Evolutionary conservation across 2,797 vertebrate genomes (phyloP), one percentile per base, ranked within the genome.

Genomic region (Alauda arvensis): DNA sequence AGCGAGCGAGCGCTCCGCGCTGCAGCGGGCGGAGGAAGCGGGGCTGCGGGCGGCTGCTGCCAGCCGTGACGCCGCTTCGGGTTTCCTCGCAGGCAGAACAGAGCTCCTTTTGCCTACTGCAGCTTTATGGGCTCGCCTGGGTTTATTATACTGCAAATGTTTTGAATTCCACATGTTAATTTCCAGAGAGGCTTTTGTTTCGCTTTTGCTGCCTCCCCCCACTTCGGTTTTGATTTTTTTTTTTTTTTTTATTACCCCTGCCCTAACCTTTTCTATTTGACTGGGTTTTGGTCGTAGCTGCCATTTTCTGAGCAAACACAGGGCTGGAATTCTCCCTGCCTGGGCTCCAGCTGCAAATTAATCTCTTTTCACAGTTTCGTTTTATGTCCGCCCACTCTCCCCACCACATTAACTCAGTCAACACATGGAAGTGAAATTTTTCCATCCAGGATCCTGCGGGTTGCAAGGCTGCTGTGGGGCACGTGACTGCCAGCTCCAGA

Each of bases 401-500:
- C 60, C 56, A 84, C 83, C 87, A 45, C 94, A 77, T 85, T 85
- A 83, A 89, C 90, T 94, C 75, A 89, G 92, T 91, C 89, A 92
- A 92, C 89, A 91, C 78, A 37, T 93, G 91, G 94, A 93, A 95
- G 94, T 90, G 95, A 94, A 95, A 88, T 91, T 92, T 95, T 92
- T 95, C 94, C 90, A 71, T 71, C 68, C 83, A 85, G 93, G 88
- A 88, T 92, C 70, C 85, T 78, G 88, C 14, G 53, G 86, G 84
- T 29, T 93, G 65, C 82, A 25, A 59, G 89, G 83, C 89, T 77
- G 48, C 57, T 57, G 66, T 33, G 83, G 77, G 70, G 83, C 93
- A 93, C 26, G 16, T 93, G 92, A 93, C 60, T 88, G 92, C 78
- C 88, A 91, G 80, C 91, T 92, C 90, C 85, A 52, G 53, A 70